phyloP scores from a whole-genome alignment of 2,888 invertebrate species.

The Nymphalis polychloros region DNA sequence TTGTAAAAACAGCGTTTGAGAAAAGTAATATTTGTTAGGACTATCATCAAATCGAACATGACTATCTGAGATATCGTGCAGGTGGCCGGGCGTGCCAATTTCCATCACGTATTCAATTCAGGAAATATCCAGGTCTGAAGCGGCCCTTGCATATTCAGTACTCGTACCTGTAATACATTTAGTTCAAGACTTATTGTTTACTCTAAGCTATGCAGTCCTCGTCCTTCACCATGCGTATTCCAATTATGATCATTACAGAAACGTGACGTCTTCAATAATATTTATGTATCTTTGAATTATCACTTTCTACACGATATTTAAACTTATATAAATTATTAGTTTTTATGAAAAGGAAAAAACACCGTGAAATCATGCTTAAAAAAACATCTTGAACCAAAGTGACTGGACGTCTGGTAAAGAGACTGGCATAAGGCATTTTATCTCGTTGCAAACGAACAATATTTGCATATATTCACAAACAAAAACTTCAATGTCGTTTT shows the following conservation, averaged over 20 bases:
- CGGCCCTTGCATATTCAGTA: background rate
- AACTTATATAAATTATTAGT: no score
- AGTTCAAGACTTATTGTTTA: background rate
- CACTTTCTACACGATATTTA: no score
- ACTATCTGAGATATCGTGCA: background rate
- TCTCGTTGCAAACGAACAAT: background rate
- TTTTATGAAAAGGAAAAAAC: no score
- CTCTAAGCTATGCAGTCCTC: constrained; percentile 4
- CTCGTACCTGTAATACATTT: background rate
- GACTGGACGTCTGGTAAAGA: background rate
- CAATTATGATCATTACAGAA: background rate
- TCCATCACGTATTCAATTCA: constrained; percentile 8
- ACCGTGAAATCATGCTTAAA: background rate
- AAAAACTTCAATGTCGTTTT: background rate
- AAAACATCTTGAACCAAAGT: background rate
- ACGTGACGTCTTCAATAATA: no score
- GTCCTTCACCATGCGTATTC: background rate
- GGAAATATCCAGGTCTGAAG: background rate
- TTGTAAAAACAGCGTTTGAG: background rate
- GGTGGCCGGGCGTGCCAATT: background rate
- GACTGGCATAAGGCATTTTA: background rate
- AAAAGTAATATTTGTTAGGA: no score
- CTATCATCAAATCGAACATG: no score
- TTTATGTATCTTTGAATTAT: no score
- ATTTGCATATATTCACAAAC: background rate